Base-by-base conservation (phyloP, 2,113 vertebrate species). In the Podarcis cretensis region DNA sequence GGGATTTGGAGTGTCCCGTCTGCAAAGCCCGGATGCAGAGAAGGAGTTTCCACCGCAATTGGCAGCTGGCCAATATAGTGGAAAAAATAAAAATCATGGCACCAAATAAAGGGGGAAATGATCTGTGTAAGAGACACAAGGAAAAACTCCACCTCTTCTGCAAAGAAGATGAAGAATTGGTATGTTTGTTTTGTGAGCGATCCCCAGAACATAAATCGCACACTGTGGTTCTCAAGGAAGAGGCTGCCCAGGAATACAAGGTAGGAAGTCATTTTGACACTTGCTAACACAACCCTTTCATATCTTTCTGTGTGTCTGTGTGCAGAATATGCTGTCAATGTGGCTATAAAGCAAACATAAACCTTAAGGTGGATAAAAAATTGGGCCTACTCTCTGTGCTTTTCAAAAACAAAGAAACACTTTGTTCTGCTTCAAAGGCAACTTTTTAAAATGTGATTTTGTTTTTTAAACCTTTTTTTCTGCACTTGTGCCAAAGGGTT, bases 31-130 rank as follows among this genome's bases (percentile, higher is more conserved):
- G 6, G 21, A 97, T 96, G 92, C 93, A 93, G 0, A 96, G 96
- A 8, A 95, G 96, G 79, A 96, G 93, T 92, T 96, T 96, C 94
- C 95, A 96, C 69, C 97, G 96, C 83, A 98, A 97, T 89, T 96
- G 97, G 48, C 97, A 98, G 3, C 97, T 98, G 48, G 97, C 97
- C 91, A 97, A 97, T 94, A 97, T 97, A 4, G 97, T 97, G 93
- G 97, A 98, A 95, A 97, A 96, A 90, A 97, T 97, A 94, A 97
- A 96, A 78, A 95, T 97, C 27, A 96, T 96, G 35, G 92, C 97
- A 87, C 96, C 97, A 93, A 97, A 97, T 90, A 95, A 93, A 2
- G 93, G 35, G 12, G 12, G 80, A 5, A 48, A 48, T 13, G 91
- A 93, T 4, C 84, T 90, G 83, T 98, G 79, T 16, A 97, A 89